phyloP scores from a whole-genome alignment of 2,888 invertebrate genomes.

The Drosophila pseudotakahashii region DNA sequence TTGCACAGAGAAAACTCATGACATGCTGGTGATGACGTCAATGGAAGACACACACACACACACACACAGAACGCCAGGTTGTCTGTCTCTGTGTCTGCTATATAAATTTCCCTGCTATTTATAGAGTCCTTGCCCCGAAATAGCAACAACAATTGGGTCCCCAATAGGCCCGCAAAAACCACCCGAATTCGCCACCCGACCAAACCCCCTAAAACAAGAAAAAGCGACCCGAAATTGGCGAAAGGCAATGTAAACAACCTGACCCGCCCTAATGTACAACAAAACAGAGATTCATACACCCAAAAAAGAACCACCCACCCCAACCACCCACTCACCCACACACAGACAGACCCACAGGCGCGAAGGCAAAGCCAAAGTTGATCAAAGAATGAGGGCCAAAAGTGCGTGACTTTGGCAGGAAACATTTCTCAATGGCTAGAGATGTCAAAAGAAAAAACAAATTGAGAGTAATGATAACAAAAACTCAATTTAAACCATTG shows the following conservation, averaged over 20 bases:
- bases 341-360: conserved; percentile 44
- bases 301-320: background rate
- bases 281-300: conserved; percentile 27
- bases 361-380: conserved; percentile 62
- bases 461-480: background rate
- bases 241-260: conserved; percentile 63
- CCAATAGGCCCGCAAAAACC: conserved; percentile 37
- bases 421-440: conserved; percentile 34
- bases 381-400: conserved; percentile 68
- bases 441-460: conserved; percentile 2
- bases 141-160: conserved; percentile 58
- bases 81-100: conserved; percentile 44
- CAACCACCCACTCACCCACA: conserved; percentile 16
- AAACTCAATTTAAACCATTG: background rate
- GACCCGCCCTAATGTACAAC: conserved; percentile 73
- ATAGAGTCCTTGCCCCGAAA: conserved; percentile 65
- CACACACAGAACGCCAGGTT: conserved; percentile 29
- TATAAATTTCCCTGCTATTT: conserved; percentile 53
- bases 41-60: conserved; percentile 57
- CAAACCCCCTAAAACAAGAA: background rate
- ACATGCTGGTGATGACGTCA: conserved; percentile 80
- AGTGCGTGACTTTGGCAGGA: conserved; percentile 70
- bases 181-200: background rate
- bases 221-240: conserved; percentile 15
- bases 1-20: conserved; percentile 71